Percentiles rank a stretch among this genome's conserved stretches.
These are phyloP conservation scores for Nycteola revayana DNA, from an alignment of 2,888 invertebrate species.

Conservation along the genomic window DNA sequence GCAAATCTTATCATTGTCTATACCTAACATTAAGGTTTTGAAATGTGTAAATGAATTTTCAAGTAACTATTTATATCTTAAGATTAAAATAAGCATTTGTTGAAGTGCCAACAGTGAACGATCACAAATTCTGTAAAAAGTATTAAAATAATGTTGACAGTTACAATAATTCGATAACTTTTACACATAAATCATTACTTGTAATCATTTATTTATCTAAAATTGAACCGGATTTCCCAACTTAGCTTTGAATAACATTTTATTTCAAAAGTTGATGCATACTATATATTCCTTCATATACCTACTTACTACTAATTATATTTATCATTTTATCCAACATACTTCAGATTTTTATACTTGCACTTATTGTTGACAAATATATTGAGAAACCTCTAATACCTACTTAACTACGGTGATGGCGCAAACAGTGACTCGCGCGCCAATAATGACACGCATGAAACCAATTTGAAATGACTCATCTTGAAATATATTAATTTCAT, in stretches of 20 bases:
- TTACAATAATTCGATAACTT: conserved; percentile 6
- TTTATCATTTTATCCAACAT: no score
- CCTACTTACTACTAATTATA: no score
- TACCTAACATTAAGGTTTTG: conserved; percentile 49
- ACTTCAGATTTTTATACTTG: no score
- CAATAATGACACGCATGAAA: no score
- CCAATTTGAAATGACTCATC: no score
- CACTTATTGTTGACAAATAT: conserved; percentile 13
- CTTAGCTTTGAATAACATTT: conserved; percentile 2
- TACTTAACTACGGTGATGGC: no score
- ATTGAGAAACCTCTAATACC: no score
- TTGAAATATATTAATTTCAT: no score
- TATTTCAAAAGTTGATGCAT: no score
- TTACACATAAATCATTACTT: conserved; percentile 14
- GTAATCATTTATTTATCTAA: conserved; percentile 6
- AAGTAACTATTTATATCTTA: conserved; percentile 51
- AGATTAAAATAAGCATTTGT: conserved; percentile 33
- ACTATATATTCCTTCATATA: no score
- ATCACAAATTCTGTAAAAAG: conserved; percentile 17
- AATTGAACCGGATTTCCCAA: conserved; percentile 6
- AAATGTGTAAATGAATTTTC: conserved; percentile 44
- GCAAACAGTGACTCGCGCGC: no score
- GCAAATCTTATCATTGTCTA: conserved; percentile 69
- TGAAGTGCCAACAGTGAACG: conserved; percentile 41
- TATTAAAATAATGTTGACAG: not conserved